Evolutionary conservation across 2,797 vertebrate genomes (phyloP).

Genomic region (Gallirallus australis): DNA sequence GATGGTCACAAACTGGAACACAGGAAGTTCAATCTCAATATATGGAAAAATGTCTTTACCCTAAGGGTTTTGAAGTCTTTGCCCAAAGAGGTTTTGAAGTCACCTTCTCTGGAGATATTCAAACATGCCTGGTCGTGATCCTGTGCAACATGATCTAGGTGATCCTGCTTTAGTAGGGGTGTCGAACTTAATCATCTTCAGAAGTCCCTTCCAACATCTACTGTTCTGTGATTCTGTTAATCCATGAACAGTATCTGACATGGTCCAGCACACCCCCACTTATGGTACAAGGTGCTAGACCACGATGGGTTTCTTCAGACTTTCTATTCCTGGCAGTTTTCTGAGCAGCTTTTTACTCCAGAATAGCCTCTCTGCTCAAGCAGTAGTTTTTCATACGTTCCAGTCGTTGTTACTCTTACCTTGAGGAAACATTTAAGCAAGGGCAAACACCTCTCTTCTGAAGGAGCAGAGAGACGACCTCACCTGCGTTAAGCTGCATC

Average conservation of each 20-base stretch:
- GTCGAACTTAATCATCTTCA: too few species aligned
- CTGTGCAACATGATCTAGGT: too few species aligned
- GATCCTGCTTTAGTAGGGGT: too few species aligned
- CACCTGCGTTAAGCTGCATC: not conserved
- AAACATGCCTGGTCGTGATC: too few species aligned
- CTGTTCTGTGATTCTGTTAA: too few species aligned
- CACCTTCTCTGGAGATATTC: too few species aligned
- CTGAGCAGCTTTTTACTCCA: not conserved
- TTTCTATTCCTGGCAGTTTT: not conserved
- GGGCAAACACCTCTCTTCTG: not conserved
- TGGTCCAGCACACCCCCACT: not conserved
- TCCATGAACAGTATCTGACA: not conserved
- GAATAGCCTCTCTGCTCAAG: not conserved
- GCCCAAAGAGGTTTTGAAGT: too few species aligned
- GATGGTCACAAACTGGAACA: too few species aligned
- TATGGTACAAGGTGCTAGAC: not conserved
- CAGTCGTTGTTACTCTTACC: not conserved
- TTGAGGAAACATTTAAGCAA: not conserved
- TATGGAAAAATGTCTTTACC: too few species aligned
- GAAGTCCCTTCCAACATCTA: too few species aligned
- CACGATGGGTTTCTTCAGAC: not conserved
- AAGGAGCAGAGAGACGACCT: not conserved
- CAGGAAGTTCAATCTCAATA: too few species aligned
- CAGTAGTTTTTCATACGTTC: not conserved
- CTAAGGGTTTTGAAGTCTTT: too few species aligned